Base-by-base conservation (phyloP, 2,113 vertebrate species). In the Laterallus jamaicensis region DNA sequence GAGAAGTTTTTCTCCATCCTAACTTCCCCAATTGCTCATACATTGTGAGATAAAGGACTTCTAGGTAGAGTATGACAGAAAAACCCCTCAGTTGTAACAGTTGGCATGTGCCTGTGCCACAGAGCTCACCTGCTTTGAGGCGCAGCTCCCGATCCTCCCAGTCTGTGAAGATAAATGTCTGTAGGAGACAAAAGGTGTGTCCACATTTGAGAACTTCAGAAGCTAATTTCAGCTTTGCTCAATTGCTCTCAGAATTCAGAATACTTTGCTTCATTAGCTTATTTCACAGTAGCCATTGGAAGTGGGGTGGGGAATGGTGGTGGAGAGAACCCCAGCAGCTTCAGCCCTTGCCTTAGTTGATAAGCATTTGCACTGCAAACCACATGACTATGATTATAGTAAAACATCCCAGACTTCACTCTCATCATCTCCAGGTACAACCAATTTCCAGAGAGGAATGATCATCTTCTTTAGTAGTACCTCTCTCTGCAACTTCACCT, bases 81-180 rank as follows among this genome's bases (percentile, higher is more conserved):
- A 44, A 32, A 39, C 55, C 44, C 16, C 39, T 55, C 68, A 64
- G 44, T 20, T 82, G 1, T 10, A 52, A n/a, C 3, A 69, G 64
- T 26, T 8, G 52, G 50, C 19, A 2, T 3, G 8, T 40, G 26
- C 31, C 49, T 59, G 1, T 0, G 9, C 47, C 5, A 6, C 79
- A 35, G 19, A 64, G 39, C 96, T 97, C 95, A 99, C 99, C 98
- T 71, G 98, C 98, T 97, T 96, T 98, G 82, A 91, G 93, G 67
- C 96, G 98, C 5, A 99, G 98, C 82, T 99, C 98, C 37, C 49
- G 98, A 96, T 99, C 99, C 31, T 99, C 99, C 17, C 98, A 98
- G 64, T 99, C 99, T 0, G 99, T 99, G 95, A 99, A 99, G 93
- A 99, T 99, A 96, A 98, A 99, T 0, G 99, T 99, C 99, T 99